These are phyloP conservation scores for Cataglyphis rosenhaueri DNA, from an alignment of 2,888 invertebrate species.

Conservation along the genomic window DNA sequence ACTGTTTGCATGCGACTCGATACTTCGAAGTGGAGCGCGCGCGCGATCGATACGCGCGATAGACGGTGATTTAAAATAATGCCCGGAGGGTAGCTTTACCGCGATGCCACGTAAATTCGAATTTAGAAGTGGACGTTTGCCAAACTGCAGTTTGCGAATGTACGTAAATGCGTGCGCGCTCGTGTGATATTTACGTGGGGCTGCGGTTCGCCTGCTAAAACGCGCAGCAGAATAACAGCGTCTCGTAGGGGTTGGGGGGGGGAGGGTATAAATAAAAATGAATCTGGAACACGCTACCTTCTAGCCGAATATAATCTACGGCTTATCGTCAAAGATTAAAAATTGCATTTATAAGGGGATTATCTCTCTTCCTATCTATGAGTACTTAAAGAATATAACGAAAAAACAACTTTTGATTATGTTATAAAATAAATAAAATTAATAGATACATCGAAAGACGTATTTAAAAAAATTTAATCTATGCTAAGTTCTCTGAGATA, in stretches of 20 bases:
- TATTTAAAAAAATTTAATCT: background rate
- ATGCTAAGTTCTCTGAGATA: background rate
- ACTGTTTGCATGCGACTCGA: conserved; percentile 33
- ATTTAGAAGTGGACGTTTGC: conserved; percentile 55
- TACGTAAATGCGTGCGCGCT: conserved; percentile 46
- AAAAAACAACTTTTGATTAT: background rate
- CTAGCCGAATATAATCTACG: conserved; percentile 1
- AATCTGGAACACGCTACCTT: background rate
- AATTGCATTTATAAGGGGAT: background rate
- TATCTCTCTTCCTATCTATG: background rate
- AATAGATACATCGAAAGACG: background rate
- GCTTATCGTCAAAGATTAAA: conserved; percentile 21
- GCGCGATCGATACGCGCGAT: conserved; percentile 51
- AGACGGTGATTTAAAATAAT: conserved; percentile 55
- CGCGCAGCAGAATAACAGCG: conserved; percentile 4
- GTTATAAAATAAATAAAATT: background rate
- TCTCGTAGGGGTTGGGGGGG: background rate
- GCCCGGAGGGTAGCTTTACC: conserved; percentile 39
- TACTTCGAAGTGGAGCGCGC: conserved; percentile 24
- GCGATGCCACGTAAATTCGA: conserved; percentile 52
- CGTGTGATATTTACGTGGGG: conserved; percentile 46
- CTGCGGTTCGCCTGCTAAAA: conserved; percentile 35
- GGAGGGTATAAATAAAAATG: conserved; percentile 47
- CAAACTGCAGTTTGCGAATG: conserved; percentile 52
- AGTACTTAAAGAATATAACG: background rate